Percentiles rank a stretch among this genome's conserved stretches.
Evolutionary conservation across 2,113 vertebrate genomes (phyloP).

Genomic region (Arvicanthis niloticus): DNA sequence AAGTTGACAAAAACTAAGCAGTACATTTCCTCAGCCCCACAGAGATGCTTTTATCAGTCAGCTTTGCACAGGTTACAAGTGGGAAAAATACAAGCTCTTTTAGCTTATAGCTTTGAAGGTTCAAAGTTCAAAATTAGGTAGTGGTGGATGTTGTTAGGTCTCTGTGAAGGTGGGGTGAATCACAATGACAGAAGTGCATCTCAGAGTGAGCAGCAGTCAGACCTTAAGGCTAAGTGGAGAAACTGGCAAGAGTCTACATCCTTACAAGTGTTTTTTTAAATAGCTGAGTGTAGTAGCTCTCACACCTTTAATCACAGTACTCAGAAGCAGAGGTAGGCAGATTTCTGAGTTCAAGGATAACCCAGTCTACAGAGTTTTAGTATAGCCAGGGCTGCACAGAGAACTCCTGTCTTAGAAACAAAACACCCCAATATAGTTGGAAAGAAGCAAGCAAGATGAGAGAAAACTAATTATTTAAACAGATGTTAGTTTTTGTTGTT

Average conservation of each 20-base stretch:
- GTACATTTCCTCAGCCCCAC: neutral
- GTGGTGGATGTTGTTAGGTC: neutral
- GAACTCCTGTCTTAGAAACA: neutral
- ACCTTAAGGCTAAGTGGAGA: neutral
- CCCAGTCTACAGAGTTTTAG: neutral
- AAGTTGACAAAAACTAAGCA: neutral
- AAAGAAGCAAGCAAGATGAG: neutral
- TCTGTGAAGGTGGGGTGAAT: neutral
- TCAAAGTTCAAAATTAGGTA: neutral
- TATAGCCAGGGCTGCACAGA: neutral
- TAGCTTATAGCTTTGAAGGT: neutral
- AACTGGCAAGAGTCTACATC: neutral
- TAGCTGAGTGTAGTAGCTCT: neutral
- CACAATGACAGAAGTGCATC: neutral
- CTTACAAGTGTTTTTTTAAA: neutral
- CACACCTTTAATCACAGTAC: neutral
- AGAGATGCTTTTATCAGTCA: neutral
- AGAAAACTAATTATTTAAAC: conserved; percentile 10
- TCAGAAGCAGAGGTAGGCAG: neutral
- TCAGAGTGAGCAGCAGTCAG: neutral
- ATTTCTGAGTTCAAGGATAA: neutral
- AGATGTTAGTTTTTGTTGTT: neutral
- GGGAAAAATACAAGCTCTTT: neutral
- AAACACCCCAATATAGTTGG: neutral
- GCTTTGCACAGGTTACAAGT: neutral